phyloP scores from a whole-genome alignment of 2,888 invertebrate species.

The Tenodera sinensis region DNA sequence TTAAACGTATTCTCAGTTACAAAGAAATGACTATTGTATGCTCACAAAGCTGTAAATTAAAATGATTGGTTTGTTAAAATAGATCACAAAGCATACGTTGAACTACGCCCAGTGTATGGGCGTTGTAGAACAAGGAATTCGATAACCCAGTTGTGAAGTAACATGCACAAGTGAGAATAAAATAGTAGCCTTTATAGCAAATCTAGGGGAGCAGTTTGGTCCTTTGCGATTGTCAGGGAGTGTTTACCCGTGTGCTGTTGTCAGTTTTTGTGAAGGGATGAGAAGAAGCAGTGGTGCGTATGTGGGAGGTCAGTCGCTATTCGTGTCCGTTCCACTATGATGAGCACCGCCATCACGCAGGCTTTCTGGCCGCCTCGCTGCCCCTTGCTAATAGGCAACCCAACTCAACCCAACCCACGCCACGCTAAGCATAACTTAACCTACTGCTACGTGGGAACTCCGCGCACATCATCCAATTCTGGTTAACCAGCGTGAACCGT shows the following conservation, averaged over 20 bases:
- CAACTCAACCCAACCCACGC: neutral
- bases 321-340: neutral
- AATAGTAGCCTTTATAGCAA: neutral
- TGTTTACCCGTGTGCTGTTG: neutral
- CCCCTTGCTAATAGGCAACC: slow-evolving; percentile 11
- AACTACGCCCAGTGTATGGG: too few species aligned
- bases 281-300: neutral
- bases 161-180: neutral
- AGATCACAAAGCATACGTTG: too few species aligned
- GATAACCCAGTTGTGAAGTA: too few species aligned
- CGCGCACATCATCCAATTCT: neutral
- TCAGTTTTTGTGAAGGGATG: neutral
- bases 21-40: too few species aligned
- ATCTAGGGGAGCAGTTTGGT: neutral
- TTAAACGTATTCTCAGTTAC: too few species aligned
- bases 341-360: neutral
- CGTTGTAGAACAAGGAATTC: too few species aligned
- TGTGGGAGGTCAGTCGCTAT: neutral
- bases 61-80: too few species aligned
- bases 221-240: neutral
- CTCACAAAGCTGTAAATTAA: too few species aligned
- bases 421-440: neutral
- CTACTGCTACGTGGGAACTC: neutral
- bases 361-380: neutral
- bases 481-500: neutral